A percentile compares a stretch with the other conserved stretches of the same genome.
Conservation (phyloP, 1,140 invertebrate genomes). For the Drosophila nigrodunni region DNA sequence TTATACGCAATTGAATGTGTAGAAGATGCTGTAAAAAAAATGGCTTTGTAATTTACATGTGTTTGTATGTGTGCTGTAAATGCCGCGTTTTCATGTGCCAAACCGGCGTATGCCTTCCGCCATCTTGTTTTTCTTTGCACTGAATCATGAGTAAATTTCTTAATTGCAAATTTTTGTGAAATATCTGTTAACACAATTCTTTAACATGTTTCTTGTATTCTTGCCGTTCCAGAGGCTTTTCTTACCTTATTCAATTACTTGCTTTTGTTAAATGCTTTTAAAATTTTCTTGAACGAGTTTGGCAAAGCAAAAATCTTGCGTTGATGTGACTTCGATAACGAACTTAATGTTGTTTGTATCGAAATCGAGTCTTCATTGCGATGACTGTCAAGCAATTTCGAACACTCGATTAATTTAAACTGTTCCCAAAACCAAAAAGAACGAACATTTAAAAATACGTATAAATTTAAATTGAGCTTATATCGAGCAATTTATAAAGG, state of each 20-base stretch:
- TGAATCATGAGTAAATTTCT: slow-evolving; percentile 22
- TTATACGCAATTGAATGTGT: background rate
- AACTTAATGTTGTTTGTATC: background rate
- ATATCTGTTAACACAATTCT: background rate
- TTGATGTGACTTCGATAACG: slow-evolving; percentile 22
- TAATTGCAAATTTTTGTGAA: slow-evolving; percentile 43
- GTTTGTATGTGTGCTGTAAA: slow-evolving; percentile 46
- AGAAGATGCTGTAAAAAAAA: slow-evolving; percentile 35
- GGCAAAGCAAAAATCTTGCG: slow-evolving; percentile 3
- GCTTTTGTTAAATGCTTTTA: slow-evolving; percentile 16
- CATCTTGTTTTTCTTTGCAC: slow-evolving; percentile 68
- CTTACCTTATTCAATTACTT: slow-evolving; percentile 38
- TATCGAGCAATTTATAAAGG: background rate
- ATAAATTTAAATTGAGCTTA: background rate
- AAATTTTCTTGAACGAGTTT: slow-evolving; percentile 17
- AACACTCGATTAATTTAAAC: slow-evolving; percentile 14
- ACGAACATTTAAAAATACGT: background rate
- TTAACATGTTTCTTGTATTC: too few species aligned
- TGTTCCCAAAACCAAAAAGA: background rate
- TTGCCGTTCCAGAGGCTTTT: too few species aligned
- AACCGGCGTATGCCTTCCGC: slow-evolving; percentile 66
- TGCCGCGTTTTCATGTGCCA: slow-evolving; percentile 64
- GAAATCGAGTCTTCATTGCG: slow-evolving; percentile 8
- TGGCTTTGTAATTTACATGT: slow-evolving; percentile 49
- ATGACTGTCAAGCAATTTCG: background rate